Conservation (phyloP, 1,140 invertebrate genomes). For the Streblospio benedicti region DNA sequence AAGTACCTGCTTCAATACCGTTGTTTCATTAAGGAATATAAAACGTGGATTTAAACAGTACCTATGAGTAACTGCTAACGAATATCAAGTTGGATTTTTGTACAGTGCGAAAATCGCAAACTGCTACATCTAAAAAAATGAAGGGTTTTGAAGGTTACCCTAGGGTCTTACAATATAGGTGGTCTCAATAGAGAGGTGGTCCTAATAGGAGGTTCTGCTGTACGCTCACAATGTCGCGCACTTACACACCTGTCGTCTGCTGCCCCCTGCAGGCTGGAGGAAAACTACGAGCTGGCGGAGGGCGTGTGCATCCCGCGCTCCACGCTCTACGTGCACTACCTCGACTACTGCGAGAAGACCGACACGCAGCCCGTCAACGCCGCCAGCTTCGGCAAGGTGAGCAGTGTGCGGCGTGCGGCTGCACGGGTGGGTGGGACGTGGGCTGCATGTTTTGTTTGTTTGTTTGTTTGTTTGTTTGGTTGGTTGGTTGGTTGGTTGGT, state of each 20-base stretch:
- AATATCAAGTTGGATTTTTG: background rate
- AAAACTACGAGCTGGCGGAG: slow-evolving; percentile 55
- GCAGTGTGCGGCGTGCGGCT: background rate
- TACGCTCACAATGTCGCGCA: background rate
- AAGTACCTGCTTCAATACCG: too few species aligned
- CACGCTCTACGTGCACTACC: slow-evolving; percentile 53
- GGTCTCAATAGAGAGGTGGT: too few species aligned
- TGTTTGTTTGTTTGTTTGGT: too few species aligned
- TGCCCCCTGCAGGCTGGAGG: slow-evolving; percentile 46
- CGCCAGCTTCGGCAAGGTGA: slow-evolving; percentile 55
- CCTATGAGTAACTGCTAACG: too few species aligned
- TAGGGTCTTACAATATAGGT: too few species aligned
- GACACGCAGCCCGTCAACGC: slow-evolving; percentile 53
- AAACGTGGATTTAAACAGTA: too few species aligned
- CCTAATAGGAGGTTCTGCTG: too few species aligned
- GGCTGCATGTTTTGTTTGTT: too few species aligned
- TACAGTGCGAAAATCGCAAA: background rate
- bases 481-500: too few species aligned
- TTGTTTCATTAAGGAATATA: too few species aligned
- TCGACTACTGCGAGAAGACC: slow-evolving; percentile 51
- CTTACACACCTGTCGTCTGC: background rate
- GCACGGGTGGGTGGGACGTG: background rate
- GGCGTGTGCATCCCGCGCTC: slow-evolving; percentile 55
- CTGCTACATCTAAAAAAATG: background rate
- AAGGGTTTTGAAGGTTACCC: too few species aligned